phyloP scores from a whole-genome alignment of 2,888 invertebrate genomes.

The Linyphia triangularis region DNA sequence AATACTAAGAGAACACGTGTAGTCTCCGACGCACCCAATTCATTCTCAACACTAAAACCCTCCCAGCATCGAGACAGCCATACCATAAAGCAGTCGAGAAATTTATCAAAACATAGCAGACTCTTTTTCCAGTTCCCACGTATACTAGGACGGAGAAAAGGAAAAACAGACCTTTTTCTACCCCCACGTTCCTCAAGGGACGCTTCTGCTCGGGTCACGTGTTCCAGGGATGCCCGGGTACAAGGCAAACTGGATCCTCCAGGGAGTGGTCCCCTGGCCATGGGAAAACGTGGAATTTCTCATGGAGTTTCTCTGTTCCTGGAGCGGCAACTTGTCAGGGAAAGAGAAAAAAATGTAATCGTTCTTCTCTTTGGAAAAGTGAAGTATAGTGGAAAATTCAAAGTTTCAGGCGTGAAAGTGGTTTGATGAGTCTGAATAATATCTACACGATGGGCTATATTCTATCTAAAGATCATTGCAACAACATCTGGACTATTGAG shows the following conservation, averaged over 20 bases:
- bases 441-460: too few relatives aligned
- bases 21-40: not conserved
- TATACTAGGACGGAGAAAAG: not conserved
- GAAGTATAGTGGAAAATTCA: conserved; percentile 1
- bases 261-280: conserved; percentile 41
- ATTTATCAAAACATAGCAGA: conserved; percentile 14
- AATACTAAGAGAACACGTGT: not conserved
- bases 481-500: too few relatives aligned
- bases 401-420: not conserved
- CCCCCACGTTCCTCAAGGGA: conserved; percentile 7
- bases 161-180: not conserved
- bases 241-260: conserved; percentile 19
- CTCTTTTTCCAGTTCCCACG: conserved; percentile 36
- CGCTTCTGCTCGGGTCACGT: conserved; percentile 44
- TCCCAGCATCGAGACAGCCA: not conserved
- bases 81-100: conserved; percentile 1
- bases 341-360: not conserved
- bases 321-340: conserved; percentile 10
- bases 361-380: conserved; percentile 26
- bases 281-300: conserved; percentile 67
- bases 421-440: not conserved
- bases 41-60: not conserved
- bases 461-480: too few relatives aligned
- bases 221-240: conserved; percentile 13
- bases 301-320: conserved; percentile 6